Conservation (phyloP, 1,140 invertebrate genomes). For the Tetramorium alpestre region DNA sequence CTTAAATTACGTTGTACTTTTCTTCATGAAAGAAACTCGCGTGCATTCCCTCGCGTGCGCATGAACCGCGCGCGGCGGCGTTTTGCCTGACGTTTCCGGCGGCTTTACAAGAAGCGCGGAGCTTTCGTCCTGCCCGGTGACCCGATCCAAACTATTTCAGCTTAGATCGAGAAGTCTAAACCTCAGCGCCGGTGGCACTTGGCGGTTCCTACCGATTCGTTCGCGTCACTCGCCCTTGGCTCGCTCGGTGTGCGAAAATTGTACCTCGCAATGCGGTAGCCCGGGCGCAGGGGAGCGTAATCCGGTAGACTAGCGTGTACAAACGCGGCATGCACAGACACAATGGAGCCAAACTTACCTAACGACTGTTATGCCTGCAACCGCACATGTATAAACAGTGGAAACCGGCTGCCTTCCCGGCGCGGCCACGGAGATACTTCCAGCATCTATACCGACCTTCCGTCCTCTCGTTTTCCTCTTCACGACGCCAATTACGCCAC, state of each 20-base stretch:
- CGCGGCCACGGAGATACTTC: slow-evolving; percentile 69
- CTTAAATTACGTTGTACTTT: slow-evolving; percentile 41
- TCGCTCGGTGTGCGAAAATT: slow-evolving; percentile 6
- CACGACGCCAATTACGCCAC: slow-evolving; percentile 47
- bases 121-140: not conserved
- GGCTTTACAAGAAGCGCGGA: not conserved
- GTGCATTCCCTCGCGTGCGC: not conserved
- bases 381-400: slow-evolving; percentile 72
- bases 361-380: slow-evolving; percentile 56
- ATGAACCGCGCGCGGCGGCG: slow-evolving; percentile 11
- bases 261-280: not conserved
- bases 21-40: slow-evolving; percentile 3
- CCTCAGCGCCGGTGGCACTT: not conserved
- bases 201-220: slow-evolving; percentile 4
- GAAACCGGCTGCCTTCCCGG: slow-evolving; percentile 63
- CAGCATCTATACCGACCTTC: slow-evolving; percentile 49
- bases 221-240: slow-evolving; percentile 25
- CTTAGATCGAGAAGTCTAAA: slow-evolving; percentile 30
- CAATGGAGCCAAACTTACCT: slow-evolving; percentile 34
- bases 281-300: not conserved
- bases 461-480: slow-evolving; percentile 68
- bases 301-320: slow-evolving; percentile 17
- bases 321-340: slow-evolving; percentile 6
- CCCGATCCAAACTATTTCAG: not conserved
- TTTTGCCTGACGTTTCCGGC: not conserved